Base-by-base conservation (phyloP, 1,140 invertebrate species). In the Rhysida immarginata region DNA sequence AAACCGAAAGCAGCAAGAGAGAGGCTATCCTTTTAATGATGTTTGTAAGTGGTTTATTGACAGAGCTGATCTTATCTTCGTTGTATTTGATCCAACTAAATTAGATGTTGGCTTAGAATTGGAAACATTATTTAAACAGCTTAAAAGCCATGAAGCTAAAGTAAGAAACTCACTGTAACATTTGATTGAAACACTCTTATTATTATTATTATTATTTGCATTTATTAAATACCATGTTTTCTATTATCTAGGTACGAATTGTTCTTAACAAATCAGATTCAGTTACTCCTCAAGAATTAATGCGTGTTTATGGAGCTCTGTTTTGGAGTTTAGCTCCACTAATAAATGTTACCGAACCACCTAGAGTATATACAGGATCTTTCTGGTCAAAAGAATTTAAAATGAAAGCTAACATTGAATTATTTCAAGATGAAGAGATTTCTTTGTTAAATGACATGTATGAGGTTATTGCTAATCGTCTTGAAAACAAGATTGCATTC, bases 31-130 rank as follows among this genome's bases (percentile, higher is more conserved):
- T 43, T 94, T 94, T 70, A 94, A 93, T 65, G 91, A 95, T 64
- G 91, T 90, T 23, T 92, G 89, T 65, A 89, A 95, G 69, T 96
- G 92, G 92, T 95, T 87, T 66, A 93, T 95, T 64, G 90, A 96
- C 69, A 79, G 91, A 58, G 90, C 90, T 14, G 91, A 95, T 69
- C 85, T 94, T 54, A 93, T 96, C 67, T 93, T 95, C 70, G 76
- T 96, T 44, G 84, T 95, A 2, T 96, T 96, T 67, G 92, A 96
- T 73, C 90, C 91, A 48, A 84, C 87, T 8, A 95, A 96, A 74
- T 77, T 96, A 57, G 91, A 96, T 68, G 87, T 95, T 54, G 90
- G 91, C 54, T 85, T 87, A 49, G 90, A 95, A 74, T 87, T 92
- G 51, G 89, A 94, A 74, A 87, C 87, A 56, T 87, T 93, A 66